phyloP scores from a whole-genome alignment of 2,113 vertebrate genomes.

The Xenus cinereus region DNA sequence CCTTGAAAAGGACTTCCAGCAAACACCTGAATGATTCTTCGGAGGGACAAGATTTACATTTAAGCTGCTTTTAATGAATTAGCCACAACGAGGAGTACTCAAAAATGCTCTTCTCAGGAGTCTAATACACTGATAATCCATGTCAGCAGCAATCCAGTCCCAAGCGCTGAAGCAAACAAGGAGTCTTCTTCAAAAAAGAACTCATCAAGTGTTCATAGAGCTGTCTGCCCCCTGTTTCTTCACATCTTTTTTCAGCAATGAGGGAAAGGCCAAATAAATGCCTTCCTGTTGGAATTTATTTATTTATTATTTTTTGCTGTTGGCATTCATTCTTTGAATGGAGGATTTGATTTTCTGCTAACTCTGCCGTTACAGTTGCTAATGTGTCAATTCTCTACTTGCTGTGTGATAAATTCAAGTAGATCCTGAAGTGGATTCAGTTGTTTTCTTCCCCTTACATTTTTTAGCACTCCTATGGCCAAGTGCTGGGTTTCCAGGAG shows the following conservation, averaged over 20 bases:
- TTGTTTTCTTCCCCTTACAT: background rate
- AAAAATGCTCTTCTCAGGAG: background rate
- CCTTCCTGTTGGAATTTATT: background rate
- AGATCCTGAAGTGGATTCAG: background rate
- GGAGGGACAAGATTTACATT: background rate
- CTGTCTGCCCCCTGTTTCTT: background rate
- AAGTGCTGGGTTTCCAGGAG: background rate
- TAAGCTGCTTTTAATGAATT: background rate
- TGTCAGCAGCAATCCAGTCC: background rate
- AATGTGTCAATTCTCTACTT: background rate
- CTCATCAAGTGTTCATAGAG: background rate
- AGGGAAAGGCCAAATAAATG: background rate
- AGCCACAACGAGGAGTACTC: background rate
- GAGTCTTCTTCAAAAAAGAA: background rate
- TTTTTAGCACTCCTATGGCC: background rate
- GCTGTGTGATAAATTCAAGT: background rate
- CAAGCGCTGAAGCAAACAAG: background rate
- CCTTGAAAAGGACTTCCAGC: background rate
- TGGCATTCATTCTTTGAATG: background rate
- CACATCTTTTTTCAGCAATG: background rate
- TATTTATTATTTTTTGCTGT: background rate
- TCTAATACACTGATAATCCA: background rate
- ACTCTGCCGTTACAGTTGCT: background rate
- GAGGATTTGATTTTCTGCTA: background rate
- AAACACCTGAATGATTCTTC: background rate